phyloP scores from a whole-genome alignment of 1,140 invertebrate genomes.

The Semibalanus balanoides region DNA sequence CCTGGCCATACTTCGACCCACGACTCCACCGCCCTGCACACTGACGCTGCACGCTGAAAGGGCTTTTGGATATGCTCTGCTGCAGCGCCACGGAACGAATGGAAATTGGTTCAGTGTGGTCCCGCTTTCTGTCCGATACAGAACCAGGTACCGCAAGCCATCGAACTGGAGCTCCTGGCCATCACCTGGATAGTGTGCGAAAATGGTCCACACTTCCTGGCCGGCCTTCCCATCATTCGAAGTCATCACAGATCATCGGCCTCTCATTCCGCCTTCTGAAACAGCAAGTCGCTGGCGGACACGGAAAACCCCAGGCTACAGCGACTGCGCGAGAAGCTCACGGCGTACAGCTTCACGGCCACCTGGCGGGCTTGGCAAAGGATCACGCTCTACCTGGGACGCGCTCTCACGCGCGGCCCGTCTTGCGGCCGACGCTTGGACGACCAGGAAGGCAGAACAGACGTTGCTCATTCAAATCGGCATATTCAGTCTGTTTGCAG shows the following conservation, averaged over 20 bases:
- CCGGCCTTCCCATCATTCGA: too few relatives aligned
- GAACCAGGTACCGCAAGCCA: not conserved
- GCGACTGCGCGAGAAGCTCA: too few relatives aligned
- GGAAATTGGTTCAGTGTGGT: not conserved
- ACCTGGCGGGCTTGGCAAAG: not conserved
- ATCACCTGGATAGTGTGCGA: not conserved
- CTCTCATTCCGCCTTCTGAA: too few relatives aligned
- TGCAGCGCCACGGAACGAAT: not conserved
- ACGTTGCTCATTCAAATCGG: too few relatives aligned
- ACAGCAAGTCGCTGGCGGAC: too few relatives aligned
- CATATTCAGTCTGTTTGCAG: too few relatives aligned
- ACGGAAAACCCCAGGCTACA: too few relatives aligned
- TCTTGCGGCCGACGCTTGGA: too few relatives aligned
- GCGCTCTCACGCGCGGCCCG: not conserved
- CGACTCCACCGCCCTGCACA: not conserved
- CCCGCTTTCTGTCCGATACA: not conserved
- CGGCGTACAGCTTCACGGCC: not conserved
- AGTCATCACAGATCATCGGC: too few relatives aligned
- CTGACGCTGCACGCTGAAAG: not conserved
- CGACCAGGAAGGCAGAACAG: too few relatives aligned
- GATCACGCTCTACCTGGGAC: not conserved
- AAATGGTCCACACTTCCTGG: not conserved
- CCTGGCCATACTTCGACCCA: not conserved
- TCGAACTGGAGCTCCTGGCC: not conserved
- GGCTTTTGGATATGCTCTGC: not conserved